Conservation (phyloP, 1,140 invertebrate genomes). For the Aphidius gifuensis region DNA sequence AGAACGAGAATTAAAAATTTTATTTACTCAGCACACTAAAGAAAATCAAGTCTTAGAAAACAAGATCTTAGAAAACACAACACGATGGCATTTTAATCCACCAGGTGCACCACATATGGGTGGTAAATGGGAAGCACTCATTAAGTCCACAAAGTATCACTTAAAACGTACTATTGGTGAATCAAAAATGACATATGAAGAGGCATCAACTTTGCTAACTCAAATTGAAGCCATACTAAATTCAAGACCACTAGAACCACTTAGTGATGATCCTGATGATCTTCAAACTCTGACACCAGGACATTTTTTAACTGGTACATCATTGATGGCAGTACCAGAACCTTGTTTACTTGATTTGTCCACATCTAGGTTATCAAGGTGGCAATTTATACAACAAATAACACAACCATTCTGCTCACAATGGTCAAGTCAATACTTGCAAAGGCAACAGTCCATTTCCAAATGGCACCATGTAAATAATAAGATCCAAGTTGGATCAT, state of each 20-base stretch:
- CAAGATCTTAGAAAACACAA: slow-evolving; percentile 15
- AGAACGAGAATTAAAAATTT: neutral
- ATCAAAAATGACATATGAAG: slow-evolving; percentile 31
- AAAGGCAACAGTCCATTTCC: slow-evolving; percentile 6
- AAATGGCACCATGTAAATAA: slow-evolving; percentile 11
- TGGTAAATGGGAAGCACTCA: slow-evolving; percentile 15
- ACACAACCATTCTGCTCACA: slow-evolving; percentile 26
- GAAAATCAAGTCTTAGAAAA: neutral
- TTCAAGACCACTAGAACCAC: slow-evolving; percentile 28
- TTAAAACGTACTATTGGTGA: slow-evolving; percentile 25
- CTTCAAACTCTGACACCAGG: slow-evolving; percentile 24
- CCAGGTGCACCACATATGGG: slow-evolving; percentile 12
- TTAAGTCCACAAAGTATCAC: slow-evolving; percentile 18
- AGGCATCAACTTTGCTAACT: slow-evolving; percentile 29
- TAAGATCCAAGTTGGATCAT: slow-evolving; percentile 9
- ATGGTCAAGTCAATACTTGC: slow-evolving; percentile 11
- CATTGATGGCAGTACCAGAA: slow-evolving; percentile 27
- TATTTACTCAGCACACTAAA: neutral
- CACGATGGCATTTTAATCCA: slow-evolving; percentile 8
- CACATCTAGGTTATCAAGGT: slow-evolving; percentile 14
- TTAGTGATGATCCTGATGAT: slow-evolving; percentile 27
- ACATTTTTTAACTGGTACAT: slow-evolving; percentile 28
- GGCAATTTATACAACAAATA: slow-evolving; percentile 24
- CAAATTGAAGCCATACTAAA: slow-evolving; percentile 39
- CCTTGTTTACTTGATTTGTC: slow-evolving; percentile 21